A percentile compares a stretch with the other conserved stretches of the same genome.
Conservation (phyloP, 2,888 invertebrate species). For the Aphidius colemani region DNA sequence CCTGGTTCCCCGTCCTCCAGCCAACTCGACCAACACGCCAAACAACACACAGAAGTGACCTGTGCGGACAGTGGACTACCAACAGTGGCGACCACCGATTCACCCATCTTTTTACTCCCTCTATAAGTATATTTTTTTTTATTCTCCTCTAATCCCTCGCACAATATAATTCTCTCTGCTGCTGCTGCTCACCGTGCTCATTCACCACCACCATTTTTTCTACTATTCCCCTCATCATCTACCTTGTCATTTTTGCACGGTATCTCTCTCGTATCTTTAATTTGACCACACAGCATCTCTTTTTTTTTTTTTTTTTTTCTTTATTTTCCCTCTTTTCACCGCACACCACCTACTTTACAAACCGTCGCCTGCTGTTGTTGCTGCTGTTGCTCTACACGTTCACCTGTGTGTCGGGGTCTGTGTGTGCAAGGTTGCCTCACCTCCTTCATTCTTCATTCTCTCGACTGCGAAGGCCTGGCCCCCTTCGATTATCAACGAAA, state of each 20-base stretch:
- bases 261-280: not conserved
- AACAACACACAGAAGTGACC: conserved; percentile 25
- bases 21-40: not conserved
- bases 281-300: not conserved
- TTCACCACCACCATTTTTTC: too few species aligned
- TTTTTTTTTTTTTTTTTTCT: not conserved
- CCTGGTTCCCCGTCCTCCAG: not conserved
- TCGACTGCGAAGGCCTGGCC: conserved; percentile 10
- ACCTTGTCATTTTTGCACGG: too few species aligned
- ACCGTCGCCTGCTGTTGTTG: too few species aligned
- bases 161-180: too few species aligned
- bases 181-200: too few species aligned
- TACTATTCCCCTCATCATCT: too few species aligned
- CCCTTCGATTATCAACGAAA: not conserved
- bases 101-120: conserved; percentile 1
- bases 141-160: too few species aligned
- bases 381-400: conserved; percentile 35
- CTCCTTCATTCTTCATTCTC: conserved; percentile 23
- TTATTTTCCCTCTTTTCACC: not conserved
- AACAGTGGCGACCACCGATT: conserved; percentile 22
- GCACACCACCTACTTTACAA: not conserved
- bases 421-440: conserved; percentile 38
- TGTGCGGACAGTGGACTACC: conserved; percentile 27
- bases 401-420: conserved; percentile 37
- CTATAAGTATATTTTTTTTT: not conserved